Base-by-base conservation (phyloP, 2,888 invertebrate genomes). In the Strigamia transsilvanica region DNA sequence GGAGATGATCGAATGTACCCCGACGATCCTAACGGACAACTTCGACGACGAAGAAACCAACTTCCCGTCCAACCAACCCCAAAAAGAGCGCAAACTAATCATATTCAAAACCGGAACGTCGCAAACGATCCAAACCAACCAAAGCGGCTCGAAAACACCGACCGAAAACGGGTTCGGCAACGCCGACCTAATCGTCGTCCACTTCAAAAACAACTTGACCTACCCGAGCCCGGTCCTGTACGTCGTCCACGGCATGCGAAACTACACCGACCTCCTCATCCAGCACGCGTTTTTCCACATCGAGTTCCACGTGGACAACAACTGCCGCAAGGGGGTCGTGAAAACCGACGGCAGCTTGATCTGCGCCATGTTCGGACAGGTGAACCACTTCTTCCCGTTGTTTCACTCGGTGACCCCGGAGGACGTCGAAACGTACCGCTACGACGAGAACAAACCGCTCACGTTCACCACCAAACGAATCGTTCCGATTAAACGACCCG, bases 361-460 rank as follows among this genome's bases (percentile, higher is more conserved):
- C 27, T 73, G 73, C 73, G 73, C 27, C 73, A 73, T 73, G 73
- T 73, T 73, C 15, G 73, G 73, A 73, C 73, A 73, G 12, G 73
- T 73, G 73, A 73, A 73, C 15, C 73, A 73, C 32, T 73, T 27
- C 32, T 73, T 73, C 73, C 27, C 73, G 21, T 3, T 61, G 13
- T 61, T 21, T 2, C 61, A 61, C 23, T 61, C 61, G 6, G 61
- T 61, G 18, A 61, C 61, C 7, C 21, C 61, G 18, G 61, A 61
- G 9, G 61, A 61, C 18, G 23, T 61, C 9, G 61, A 21, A 18
- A 61, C 21, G 61, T 61, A 61, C 61, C 18, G 23, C 9, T 61
- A 73, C 32, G 73, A 27, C 13, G 73, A 27, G 13, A 10, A 27
- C 73, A 73, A 32, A 73, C 27, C 73, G 32, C 15, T 73, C 15